Percentiles rank a stretch among this genome's conserved stretches.
Evolutionary conservation across 2,888 invertebrate genomes (phyloP).

Genomic region (Himalopsyche japonica): DNA sequence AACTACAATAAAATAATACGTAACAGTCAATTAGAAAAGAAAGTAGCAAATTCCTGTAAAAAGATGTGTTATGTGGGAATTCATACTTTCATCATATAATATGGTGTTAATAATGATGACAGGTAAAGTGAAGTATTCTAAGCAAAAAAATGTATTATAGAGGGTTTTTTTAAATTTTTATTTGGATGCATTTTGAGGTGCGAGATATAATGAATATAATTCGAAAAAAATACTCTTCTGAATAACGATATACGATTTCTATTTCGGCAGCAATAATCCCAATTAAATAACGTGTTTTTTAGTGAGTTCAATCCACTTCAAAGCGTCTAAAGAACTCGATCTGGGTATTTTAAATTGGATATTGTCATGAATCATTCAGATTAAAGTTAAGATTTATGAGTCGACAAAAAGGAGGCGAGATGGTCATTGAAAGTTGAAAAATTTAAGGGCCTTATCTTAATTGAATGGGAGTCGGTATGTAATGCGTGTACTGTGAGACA

Average conservation of each 20-base stretch:
- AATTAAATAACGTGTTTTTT: constrained; percentile 17
- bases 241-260: background rate
- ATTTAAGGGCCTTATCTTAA: constrained; percentile 6
- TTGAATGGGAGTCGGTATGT: constrained; percentile 10
- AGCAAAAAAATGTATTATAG: background rate
- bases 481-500: background rate
- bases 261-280: background rate
- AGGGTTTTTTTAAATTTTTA: background rate
- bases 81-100: too few relatives aligned
- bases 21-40: too few relatives aligned
- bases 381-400: constrained; percentile 22
- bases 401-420: constrained; percentile 3
- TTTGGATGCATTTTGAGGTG: background rate
- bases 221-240: background rate
- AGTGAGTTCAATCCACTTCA: constrained; percentile 5
- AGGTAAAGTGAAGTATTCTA: too few relatives aligned
- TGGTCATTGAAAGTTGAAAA: background rate
- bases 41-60: too few relatives aligned
- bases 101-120: too few relatives aligned
- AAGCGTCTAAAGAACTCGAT: constrained; percentile 7
- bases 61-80: too few relatives aligned
- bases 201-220: background rate
- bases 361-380: constrained; percentile 18
- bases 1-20: too few relatives aligned
- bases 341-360: constrained; percentile 23